Conservation (phyloP, 2,797 vertebrate species). For the Phrynocephalus vlangalii region DNA sequence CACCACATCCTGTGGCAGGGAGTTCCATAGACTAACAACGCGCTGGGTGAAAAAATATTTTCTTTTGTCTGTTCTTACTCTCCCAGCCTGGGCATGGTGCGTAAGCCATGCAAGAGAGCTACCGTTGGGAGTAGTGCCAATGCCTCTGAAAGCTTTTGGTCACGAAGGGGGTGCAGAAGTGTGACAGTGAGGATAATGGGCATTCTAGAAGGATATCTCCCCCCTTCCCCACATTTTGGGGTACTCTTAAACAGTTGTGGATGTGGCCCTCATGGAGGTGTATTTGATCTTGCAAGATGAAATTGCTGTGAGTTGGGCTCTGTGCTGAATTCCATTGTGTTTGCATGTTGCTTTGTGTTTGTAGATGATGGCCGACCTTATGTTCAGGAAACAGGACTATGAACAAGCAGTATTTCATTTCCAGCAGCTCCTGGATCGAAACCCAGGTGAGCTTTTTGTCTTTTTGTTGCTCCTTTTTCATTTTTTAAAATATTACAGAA, state of each 20-base stretch:
- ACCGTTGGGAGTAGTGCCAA: background rate
- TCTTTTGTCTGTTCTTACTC: no score
- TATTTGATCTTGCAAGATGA: background rate
- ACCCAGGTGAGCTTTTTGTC: constrained; percentile 84
- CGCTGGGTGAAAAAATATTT: no score
- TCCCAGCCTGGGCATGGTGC: background rate
- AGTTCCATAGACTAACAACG: no score
- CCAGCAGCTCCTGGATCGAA: constrained; percentile 92
- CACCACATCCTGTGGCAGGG: no score
- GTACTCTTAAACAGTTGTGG: background rate
- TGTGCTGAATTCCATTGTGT: background rate
- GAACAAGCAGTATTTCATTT: constrained; percentile 95
- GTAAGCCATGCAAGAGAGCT: background rate
- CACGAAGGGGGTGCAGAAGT: background rate
- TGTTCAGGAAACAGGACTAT: constrained; percentile 97
- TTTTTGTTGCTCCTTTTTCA: background rate
- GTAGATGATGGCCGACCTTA: constrained; percentile 97
- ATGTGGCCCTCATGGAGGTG: background rate
- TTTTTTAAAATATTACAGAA: constrained; percentile 11
- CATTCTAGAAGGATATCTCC: background rate
- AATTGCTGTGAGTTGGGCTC: background rate
- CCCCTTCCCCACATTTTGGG: no score
- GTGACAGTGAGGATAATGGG: background rate
- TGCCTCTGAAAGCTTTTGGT: background rate
- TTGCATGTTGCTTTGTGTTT: constrained; percentile 49